Evolutionary conservation across 1,140 invertebrate species (phyloP), one percentile per base, ranked within the genome.

Genomic region (Cotesia glomerata): DNA sequence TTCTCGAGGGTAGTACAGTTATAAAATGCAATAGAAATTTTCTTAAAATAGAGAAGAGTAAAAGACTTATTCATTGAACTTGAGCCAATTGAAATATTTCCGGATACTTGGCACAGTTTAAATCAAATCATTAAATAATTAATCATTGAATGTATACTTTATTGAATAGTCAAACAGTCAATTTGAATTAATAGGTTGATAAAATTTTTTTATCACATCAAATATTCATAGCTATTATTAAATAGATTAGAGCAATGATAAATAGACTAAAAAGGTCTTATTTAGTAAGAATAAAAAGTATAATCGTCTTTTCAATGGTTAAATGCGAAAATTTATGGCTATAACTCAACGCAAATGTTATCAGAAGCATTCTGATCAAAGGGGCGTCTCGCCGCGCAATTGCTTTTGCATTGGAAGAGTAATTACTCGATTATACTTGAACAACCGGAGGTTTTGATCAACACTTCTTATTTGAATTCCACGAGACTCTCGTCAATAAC

Each of bases 361-460:
- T 67, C 65, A 49, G 39, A 45, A 67, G 49, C 14, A 49, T 26
- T 39, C 14, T 54, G 49, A 54, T 18, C 39, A 39, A 49, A 67
- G 65, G 54, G 49, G 49, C 65, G 49, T 39, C 49, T 67, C 26
- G 49, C 65, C 52, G 65, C 65, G 65, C 49, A 67, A 67, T 67
- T 67, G 39, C 62, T 35, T 64, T 32, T 49, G 34, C 49, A 39
- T 66, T 51, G 16, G 39, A 52, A 34, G 45, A 67, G 65, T 67
- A 67, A 67, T 67, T 67, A 67, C 49, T 67, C 26, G 62, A 67
- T 67, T 67, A 67, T 67, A 9, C 49, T 26, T 52, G 13, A 67
- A 67, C 49, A 67, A 49, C 65, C 26, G 52, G 63, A 16, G 65
- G 65, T 32, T 67, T 51, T 58, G 16, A 67, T 67, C 14, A 49